Conservation (phyloP, 2,113 vertebrate genomes). For the Morone saxatilis region DNA sequence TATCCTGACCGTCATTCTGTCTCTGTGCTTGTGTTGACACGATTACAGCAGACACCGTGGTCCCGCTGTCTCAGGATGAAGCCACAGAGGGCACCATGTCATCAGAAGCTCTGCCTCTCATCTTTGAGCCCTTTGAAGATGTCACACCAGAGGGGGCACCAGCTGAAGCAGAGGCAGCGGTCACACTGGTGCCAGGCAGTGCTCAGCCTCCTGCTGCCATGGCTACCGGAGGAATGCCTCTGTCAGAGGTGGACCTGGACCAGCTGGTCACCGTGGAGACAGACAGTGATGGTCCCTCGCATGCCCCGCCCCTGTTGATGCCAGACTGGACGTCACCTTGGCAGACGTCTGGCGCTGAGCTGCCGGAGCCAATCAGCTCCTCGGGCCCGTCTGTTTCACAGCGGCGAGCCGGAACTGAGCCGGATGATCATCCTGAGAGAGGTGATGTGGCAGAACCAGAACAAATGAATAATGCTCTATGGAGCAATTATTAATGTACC, state of each 20-base stretch:
- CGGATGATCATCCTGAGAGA: conserved; percentile 32
- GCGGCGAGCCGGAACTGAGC: conserved; percentile 38
- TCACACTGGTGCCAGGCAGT: conserved; percentile 43
- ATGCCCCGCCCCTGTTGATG: conserved; percentile 49
- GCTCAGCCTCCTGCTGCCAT: conserved; percentile 60
- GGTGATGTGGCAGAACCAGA: conserved; percentile 15
- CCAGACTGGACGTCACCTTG: conserved; percentile 79
- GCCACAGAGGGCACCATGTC: conserved; percentile 83
- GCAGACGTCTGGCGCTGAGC: conserved; percentile 81
- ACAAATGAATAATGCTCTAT: not conserved
- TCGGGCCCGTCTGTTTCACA: conserved; percentile 52
- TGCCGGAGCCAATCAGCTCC: conserved; percentile 66
- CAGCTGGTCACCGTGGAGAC: conserved; percentile 74
- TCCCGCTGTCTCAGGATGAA: conserved; percentile 73
- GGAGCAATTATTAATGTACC: not conserved
- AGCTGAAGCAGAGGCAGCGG: not conserved
- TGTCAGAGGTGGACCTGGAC: conserved; percentile 65
- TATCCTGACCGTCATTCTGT: conserved; percentile 1
- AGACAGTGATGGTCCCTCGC: conserved; percentile 68
- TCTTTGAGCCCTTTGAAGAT: conserved; percentile 85
- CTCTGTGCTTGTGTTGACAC: conserved; percentile 36
- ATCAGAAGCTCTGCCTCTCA: conserved; percentile 82
- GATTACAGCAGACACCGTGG: conserved; percentile 64
- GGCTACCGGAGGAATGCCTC: conserved; percentile 53
- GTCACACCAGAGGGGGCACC: conserved; percentile 51